Conservation (phyloP, 2,113 vertebrate genomes). For the Thermophis baileyi region DNA sequence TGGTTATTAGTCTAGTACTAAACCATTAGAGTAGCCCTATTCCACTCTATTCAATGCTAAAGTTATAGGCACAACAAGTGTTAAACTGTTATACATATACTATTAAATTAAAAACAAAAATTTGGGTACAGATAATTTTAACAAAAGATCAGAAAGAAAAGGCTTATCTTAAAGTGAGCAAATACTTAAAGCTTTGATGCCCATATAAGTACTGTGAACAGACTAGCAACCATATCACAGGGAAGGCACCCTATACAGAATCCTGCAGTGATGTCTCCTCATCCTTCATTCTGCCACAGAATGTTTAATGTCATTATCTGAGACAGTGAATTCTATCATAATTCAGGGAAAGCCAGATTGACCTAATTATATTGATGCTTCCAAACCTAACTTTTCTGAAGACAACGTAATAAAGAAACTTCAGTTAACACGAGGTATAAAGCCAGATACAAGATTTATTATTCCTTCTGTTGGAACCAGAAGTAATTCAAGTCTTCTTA, state of each 20-base stretch:
- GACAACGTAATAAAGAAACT: not conserved
- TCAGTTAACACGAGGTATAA: not conserved
- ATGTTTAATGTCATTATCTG: not conserved
- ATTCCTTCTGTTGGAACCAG: not conserved
- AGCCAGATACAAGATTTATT: not conserved
- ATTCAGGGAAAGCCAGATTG: not conserved
- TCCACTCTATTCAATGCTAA: not conserved
- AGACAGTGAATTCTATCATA: not conserved
- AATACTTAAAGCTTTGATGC: not conserved
- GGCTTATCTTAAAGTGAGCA: not conserved
- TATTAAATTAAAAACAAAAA: not conserved
- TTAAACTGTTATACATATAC: not conserved
- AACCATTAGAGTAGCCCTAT: too few relatives aligned
- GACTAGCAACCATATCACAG: not conserved
- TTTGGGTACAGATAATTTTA: not conserved
- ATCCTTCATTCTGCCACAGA: not conserved
- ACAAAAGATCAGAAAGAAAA: not conserved
- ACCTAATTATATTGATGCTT: not conserved
- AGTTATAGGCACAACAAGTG: not conserved
- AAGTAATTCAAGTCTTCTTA: not conserved
- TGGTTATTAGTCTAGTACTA: not conserved
- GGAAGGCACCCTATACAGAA: not conserved
- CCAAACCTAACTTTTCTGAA: not conserved
- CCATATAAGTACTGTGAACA: not conserved
- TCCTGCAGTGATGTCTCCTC: not conserved